phyloP scores from a whole-genome alignment of 2,888 invertebrate genomes.

The Cecidostiba fungosa region DNA sequence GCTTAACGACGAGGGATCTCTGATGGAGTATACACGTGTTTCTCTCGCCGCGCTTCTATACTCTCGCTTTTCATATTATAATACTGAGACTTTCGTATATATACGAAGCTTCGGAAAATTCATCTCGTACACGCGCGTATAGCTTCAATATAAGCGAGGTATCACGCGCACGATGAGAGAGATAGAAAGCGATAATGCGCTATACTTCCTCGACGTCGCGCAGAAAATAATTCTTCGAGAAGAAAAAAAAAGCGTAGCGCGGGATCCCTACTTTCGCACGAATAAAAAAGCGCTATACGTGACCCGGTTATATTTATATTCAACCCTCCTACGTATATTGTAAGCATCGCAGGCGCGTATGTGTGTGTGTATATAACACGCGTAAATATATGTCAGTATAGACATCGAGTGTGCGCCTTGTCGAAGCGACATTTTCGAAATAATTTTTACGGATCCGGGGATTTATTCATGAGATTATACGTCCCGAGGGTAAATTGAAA shows the following conservation, averaged over 20 bases:
- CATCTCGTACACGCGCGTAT: no score
- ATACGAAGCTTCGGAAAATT: no score
- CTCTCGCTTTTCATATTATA: neutral
- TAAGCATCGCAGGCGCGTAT: neutral
- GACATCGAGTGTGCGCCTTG: neutral
- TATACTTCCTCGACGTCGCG: neutral
- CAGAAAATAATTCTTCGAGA: neutral
- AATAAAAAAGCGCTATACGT: conserved; percentile 7
- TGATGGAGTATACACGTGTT: neutral
- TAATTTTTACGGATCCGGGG: conserved; percentile 40
- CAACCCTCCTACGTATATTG: neutral
- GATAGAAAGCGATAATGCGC: neutral
- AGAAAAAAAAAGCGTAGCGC: neutral
- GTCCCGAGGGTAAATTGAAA: neutral
- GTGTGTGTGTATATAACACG: neutral
- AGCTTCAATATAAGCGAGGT: no score
- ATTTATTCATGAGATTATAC: conserved; percentile 49
- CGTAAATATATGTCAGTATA: no score
- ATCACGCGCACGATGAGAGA: neutral
- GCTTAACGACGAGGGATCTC: neutral
- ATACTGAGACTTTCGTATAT: no score
- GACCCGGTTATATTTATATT: conserved; percentile 55
- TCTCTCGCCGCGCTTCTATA: neutral
- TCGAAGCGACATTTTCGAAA: conserved; percentile 4
- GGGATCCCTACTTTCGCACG: neutral